Conservation (phyloP, 2,113 vertebrate genomes). For the Falco punctatus region DNA sequence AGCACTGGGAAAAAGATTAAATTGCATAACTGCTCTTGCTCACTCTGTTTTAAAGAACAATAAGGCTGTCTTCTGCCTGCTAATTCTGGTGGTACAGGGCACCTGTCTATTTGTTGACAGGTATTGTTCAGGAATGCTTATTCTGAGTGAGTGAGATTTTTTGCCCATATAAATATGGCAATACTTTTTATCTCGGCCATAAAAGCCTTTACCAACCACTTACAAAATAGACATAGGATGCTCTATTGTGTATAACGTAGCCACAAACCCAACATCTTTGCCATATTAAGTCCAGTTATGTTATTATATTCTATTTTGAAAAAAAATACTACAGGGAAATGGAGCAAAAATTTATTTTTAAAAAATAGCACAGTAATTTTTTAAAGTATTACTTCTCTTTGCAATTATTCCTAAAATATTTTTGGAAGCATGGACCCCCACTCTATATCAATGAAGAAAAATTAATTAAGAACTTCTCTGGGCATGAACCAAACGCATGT, state of each 20-base stretch:
- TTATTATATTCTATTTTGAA: background rate
- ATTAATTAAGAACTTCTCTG: background rate
- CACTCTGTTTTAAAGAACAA: background rate
- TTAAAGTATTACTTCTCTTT: background rate
- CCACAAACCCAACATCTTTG: constrained; percentile 9
- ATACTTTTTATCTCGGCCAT: background rate
- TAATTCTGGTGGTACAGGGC: background rate
- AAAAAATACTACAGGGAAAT: background rate
- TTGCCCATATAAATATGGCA: background rate
- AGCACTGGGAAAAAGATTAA: background rate
- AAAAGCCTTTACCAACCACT: background rate
- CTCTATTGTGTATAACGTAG: background rate
- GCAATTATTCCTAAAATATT: background rate
- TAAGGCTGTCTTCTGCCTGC: background rate
- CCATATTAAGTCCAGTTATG: constrained; percentile 13
- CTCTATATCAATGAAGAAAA: background rate
- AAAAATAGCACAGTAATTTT: background rate
- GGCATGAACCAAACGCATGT: background rate
- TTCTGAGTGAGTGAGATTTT: background rate
- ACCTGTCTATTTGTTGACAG: background rate
- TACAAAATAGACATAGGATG: background rate
- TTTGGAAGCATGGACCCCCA: background rate
- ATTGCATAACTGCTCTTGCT: background rate
- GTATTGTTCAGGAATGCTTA: background rate
- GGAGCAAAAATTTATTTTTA: background rate